Percentiles rank a stretch among this genome's conserved stretches.
phyloP scores from a whole-genome alignment of 92 coral and sea anemone genomes.

The Epizoanthus illoricatus region DNA sequence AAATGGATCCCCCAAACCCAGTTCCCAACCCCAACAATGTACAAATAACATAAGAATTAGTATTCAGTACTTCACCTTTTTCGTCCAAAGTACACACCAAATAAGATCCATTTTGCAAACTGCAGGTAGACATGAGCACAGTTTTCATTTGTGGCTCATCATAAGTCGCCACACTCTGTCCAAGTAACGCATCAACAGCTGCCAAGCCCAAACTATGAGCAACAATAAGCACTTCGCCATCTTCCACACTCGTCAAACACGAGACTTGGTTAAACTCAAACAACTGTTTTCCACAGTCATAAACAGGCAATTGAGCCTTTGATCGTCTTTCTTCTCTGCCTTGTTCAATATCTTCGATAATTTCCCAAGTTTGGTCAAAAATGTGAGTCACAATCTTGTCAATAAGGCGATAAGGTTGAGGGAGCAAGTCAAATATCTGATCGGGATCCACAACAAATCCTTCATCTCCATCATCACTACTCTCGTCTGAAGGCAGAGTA shows the following conservation, averaged over 20 bases:
- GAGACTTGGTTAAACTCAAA: constrained; percentile 54
- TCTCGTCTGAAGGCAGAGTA: constrained; percentile 69
- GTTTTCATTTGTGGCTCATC: constrained; percentile 68
- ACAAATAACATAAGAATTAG: not conserved
- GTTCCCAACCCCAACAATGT: not conserved
- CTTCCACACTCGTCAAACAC: constrained; percentile 57
- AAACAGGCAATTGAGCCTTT: constrained; percentile 75
- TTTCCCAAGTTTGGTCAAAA: constrained; percentile 89
- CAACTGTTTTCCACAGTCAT: constrained; percentile 73
- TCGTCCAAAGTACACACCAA: constrained; percentile 71
- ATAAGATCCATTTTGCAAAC: constrained; percentile 67
- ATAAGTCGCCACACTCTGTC: constrained; percentile 63
- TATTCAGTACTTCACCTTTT: constrained; percentile 43
- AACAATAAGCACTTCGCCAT: constrained; percentile 61
- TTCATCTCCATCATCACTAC: constrained; percentile 62
- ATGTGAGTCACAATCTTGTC: constrained; percentile 75
- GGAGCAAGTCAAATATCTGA: constrained; percentile 87
- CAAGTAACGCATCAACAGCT: constrained; percentile 73
- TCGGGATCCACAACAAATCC: constrained; percentile 88
- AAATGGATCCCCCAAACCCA: too few species aligned
- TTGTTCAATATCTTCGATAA: constrained; percentile 76
- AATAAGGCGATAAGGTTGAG: constrained; percentile 92
- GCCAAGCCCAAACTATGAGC: constrained; percentile 57
- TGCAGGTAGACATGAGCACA: constrained; percentile 65
- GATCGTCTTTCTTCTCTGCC: constrained; percentile 63